These are phyloP conservation scores for Okamejei kenojei DNA, from an alignment of 2,797 vertebrate genomes.

Conservation along the genomic window DNA sequence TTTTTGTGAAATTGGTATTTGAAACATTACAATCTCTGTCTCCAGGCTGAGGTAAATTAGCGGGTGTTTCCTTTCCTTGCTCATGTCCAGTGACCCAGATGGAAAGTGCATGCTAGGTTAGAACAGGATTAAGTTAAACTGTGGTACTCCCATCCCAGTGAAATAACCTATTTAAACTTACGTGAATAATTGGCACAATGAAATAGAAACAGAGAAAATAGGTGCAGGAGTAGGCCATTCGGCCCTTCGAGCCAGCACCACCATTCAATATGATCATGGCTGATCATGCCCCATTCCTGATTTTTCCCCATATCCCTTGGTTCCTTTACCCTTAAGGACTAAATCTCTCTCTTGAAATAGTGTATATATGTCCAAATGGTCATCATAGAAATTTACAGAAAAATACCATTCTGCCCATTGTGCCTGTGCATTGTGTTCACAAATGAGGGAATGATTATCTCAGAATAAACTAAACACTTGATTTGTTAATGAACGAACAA, in stretches of 20 bases:
- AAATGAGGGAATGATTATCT: not conserved
- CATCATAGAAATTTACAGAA: too few relatives aligned
- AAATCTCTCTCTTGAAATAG: not conserved
- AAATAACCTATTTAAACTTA: not conserved
- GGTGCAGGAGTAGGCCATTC: too few relatives aligned
- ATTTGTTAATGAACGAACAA: not conserved
- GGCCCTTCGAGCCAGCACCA: too few relatives aligned
- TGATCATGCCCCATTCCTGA: too few relatives aligned
- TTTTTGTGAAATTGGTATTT: not conserved
- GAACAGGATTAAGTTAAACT: not conserved
- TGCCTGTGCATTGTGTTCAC: too few relatives aligned
- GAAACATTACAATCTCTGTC: not conserved
- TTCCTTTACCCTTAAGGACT: too few relatives aligned
- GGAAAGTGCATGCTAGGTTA: not conserved
- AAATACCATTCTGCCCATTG: too few relatives aligned
- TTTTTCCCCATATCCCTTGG: too few relatives aligned
- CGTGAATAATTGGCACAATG: not conserved
- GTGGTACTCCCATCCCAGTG: not conserved
- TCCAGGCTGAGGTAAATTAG: not conserved
- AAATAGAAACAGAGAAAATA: not conserved
- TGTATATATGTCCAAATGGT: not conserved
- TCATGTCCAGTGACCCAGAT: not conserved
- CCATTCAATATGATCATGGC: too few relatives aligned
- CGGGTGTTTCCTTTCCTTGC: not conserved
- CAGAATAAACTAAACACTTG: not conserved